Evolutionary conservation across 2,797 vertebrate genomes (phyloP), one percentile per base, ranked within the genome.

Genomic region (Sitta carolinensis): DNA sequence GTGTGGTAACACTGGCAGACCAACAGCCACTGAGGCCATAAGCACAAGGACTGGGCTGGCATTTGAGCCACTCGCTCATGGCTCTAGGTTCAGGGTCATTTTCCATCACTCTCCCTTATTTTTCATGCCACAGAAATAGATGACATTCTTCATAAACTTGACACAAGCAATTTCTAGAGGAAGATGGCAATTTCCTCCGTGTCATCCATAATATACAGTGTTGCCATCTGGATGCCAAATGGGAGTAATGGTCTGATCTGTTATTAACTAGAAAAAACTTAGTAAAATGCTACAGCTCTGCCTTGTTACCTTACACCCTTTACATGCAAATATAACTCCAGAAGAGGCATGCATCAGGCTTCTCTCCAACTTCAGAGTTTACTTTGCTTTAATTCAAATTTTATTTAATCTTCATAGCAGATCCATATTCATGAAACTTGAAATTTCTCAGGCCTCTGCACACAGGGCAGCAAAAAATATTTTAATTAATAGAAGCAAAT

Each of bases 181-280:
- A 89, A 90, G 57, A 51, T 23, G 55, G 42, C 75, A 63, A 87
- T 95, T 93, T 88, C 61, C 70, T 87, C 75, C 43, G 70, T 54
- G 64, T 48, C 61, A 87, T 83, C 81, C 42, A 29, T 74, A 84
- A 74, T n/a, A 67, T 9, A 59, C 40, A 13, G 2, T 25, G 78
- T 30, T 79, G 68, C 80, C 62, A 84, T 55, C n/a, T 59, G 70
- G 63, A 43, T 62, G 67, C 34, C 48, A 19, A 82, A n/a, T 30
- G 32, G 64, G 73, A 87, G 36, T 25, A 59, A 80, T 34, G 15
- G 14, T 64, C 67, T 92, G 58, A 51, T 52, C 26, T 27, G 45
- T 48, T 84, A 73, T 48, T 54, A 92, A 67, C 52, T 42, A 12
- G 14, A 57, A 66, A 80, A 94, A 75, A 12, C 26, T 34, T 13